A percentile compares a stretch with the other conserved stretches of the same genome.
These are phyloP conservation scores for Noctua fimbriata DNA, from an alignment of 2,888 invertebrate species.

Conservation along the genomic window DNA sequence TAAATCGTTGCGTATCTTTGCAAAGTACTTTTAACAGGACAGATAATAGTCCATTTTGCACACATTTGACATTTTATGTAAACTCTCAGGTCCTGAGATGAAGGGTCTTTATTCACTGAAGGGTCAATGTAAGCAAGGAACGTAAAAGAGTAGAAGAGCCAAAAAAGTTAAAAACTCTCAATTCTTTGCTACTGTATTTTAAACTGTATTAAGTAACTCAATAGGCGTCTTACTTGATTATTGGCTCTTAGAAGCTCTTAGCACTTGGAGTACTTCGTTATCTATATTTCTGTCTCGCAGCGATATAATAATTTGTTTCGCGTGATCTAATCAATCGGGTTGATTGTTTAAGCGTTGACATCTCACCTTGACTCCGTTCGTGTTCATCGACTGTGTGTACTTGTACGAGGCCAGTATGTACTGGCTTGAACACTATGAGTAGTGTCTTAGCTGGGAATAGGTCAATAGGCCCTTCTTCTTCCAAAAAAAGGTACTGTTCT, in stretches of 20 bases:
- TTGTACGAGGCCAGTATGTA: constrained; percentile 43
- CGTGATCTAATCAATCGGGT: constrained; percentile 69
- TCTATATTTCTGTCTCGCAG: constrained; percentile 51
- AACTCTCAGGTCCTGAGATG: background rate
- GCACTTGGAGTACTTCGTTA: constrained; percentile 34
- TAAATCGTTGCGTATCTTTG: background rate
- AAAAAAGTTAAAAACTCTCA: background rate
- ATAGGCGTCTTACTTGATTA: background rate
- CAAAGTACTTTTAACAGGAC: background rate
- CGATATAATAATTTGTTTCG: constrained; percentile 67
- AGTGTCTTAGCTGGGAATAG: constrained; percentile 7
- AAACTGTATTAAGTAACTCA: background rate
- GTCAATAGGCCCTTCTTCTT: background rate
- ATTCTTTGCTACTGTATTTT: background rate
- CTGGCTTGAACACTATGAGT: constrained; percentile 14
- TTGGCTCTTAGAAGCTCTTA: constrained; percentile 3
- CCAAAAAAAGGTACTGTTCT: background rate
- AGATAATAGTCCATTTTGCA: background rate
- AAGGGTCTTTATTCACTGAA: background rate
- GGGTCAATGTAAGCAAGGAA: background rate
- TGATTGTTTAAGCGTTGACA: constrained; percentile 69
- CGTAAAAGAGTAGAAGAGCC: background rate
- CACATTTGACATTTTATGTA: background rate
- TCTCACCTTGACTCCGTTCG: constrained; percentile 69
- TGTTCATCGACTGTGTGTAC: constrained; percentile 57